These are phyloP conservation scores for Mormyrus iriodes DNA, from an alignment of 2,113 vertebrate genomes.

Conservation along the genomic window DNA sequence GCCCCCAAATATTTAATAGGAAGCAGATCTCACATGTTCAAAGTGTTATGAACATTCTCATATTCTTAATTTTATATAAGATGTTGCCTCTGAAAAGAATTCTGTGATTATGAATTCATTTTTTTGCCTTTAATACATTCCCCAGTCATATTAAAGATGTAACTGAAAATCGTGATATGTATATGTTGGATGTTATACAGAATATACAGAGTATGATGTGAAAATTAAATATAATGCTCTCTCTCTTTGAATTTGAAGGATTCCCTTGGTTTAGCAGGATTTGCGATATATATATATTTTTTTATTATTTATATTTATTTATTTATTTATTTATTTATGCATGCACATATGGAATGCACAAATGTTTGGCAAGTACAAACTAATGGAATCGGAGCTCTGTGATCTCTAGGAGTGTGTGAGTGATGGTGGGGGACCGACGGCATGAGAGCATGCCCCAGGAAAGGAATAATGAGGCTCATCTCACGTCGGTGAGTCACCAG, in stretches of 20 bases:
- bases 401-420: neutral
- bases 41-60: neutral
- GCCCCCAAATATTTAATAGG: neutral
- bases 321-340: no score
- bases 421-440: neutral
- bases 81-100: neutral
- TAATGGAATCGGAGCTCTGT: neutral
- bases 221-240: neutral
- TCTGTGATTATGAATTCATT: neutral
- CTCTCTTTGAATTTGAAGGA: neutral
- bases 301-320: neutral
- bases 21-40: neutral
- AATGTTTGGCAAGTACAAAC: neutral
- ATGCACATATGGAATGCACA: neutral
- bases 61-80: neutral
- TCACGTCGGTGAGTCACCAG: neutral
- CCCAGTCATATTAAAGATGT: neutral
- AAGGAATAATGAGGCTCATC: neutral
- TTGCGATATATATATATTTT: neutral
- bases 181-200: neutral
- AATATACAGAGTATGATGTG: neutral
- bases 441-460: neutral
- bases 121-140: conserved; percentile 1
- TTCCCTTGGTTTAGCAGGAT: neutral
- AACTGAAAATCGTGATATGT: neutral